phyloP scores from a whole-genome alignment of 2,797 vertebrate genomes.

The Erpetoichthys calabaricus region DNA sequence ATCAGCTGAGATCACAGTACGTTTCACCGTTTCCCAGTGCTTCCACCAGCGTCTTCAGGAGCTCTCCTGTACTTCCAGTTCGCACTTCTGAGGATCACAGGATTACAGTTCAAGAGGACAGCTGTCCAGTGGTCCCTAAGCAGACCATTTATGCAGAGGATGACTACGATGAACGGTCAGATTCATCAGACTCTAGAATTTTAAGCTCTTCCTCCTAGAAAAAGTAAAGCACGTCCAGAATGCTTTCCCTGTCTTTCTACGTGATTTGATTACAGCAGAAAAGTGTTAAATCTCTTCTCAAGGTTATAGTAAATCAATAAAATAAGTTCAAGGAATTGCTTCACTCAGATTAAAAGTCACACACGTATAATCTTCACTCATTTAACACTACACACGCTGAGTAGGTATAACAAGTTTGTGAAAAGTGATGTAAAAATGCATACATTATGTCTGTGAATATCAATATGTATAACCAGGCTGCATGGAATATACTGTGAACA shows the following conservation, averaged over 20 bases:
- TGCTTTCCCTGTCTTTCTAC: no score
- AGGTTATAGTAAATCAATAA: slow-evolving; percentile 34
- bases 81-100: slow-evolving; percentile 70
- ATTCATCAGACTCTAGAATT: slow-evolving; percentile 87
- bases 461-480: slow-evolving; percentile 35
- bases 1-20: slow-evolving; percentile 87
- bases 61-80: slow-evolving; percentile 64
- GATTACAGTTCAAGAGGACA: slow-evolving; percentile 66
- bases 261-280: no score
- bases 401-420: no score
- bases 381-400: no score
- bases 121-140: slow-evolving; percentile 68
- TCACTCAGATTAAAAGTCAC: slow-evolving; percentile 35
- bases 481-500: slow-evolving; percentile 82
- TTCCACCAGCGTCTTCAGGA: slow-evolving; percentile 62
- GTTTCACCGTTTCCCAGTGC: slow-evolving; percentile 72
- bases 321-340: slow-evolving; percentile 42
- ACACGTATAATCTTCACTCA: background rate
- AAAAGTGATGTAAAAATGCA: slow-evolving; percentile 8
- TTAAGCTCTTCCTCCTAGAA: slow-evolving; percentile 72
- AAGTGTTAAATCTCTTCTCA: no score
- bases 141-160: slow-evolving; percentile 79
- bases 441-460: slow-evolving; percentile 51
- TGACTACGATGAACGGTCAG: slow-evolving; percentile 86
- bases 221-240: no score